phyloP scores from a whole-genome alignment of 1,140 invertebrate species.

The Stratiolaelaps scimitus region DNA sequence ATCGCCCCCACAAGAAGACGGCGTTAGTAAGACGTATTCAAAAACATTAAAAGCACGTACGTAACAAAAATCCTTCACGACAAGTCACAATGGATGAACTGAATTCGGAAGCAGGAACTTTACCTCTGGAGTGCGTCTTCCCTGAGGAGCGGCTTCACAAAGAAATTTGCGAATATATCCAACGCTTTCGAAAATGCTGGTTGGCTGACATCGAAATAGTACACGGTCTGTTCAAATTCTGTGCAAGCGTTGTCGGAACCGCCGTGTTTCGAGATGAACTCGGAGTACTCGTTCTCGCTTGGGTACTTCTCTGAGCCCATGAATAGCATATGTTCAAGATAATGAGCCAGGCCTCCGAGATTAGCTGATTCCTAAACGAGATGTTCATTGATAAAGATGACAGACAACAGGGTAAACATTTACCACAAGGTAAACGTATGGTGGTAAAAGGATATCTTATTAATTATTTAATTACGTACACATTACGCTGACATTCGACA shows the following conservation, averaged over 20 bases:
- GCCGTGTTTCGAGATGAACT: slow-evolving; percentile 44
- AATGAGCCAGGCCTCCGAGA: slow-evolving; percentile 45
- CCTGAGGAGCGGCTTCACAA: slow-evolving; percentile 45
- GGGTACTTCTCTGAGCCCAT: slow-evolving; percentile 44
- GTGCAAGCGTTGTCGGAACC: slow-evolving; percentile 45
- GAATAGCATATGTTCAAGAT: slow-evolving; percentile 49
- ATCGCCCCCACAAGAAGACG: too few species aligned
- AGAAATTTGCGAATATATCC: slow-evolving; percentile 45
- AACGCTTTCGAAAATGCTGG: slow-evolving; percentile 14
- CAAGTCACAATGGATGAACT: too few species aligned
- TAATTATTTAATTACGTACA: too few species aligned
- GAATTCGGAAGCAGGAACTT: background rate
- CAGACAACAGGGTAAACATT: too few species aligned
- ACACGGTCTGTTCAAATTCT: slow-evolving; percentile 44
- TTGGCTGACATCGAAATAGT: slow-evolving; percentile 41
- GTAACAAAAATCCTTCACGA: too few species aligned
- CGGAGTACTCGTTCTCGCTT: slow-evolving; percentile 39
- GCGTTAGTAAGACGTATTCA: too few species aligned
- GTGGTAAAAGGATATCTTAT: too few species aligned
- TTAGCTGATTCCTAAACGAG: slow-evolving; percentile 40
- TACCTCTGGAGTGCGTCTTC: slow-evolving; percentile 43
- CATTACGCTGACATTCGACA: too few species aligned
- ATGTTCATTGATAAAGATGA: background rate
- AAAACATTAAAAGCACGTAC: too few species aligned
- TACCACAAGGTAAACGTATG: too few species aligned